Base-by-base conservation (phyloP, 2,797 vertebrate genomes). In the Sternarchorhynchus goeldii region DNA sequence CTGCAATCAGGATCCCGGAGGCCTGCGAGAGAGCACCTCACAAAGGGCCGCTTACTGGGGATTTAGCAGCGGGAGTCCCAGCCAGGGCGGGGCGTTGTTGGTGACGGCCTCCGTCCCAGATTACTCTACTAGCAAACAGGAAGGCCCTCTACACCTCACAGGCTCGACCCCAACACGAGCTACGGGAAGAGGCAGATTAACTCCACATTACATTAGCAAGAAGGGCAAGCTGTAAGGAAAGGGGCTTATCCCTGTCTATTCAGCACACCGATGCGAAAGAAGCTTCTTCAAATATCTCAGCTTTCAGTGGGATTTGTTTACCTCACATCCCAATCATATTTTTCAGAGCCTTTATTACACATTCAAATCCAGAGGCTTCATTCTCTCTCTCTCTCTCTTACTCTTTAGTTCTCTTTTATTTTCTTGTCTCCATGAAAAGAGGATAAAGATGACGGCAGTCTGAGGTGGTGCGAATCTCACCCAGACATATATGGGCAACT, bases 1-100 rank as follows among this genome's bases (percentile, higher is more conserved):
- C 67, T 86, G 87, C 91, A 93, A 92, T 92, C 90, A 91, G 87
- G 88, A 86, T 25, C 83, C 86, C 83, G 88, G 90, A 90, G 90
- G 89, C 89, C 89, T 89, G 91, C 85, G 88, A 88, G 89, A 89
- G 85, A 89, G 88, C 87, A 81, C 62, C 39, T 73, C 71, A 84
- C 85, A 84, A 82, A 79, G 85, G 25, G 67, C 74, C 77, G 76
- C 80, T 82, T 84, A 84, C 79, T 82, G 79, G 81, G 79, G 81
- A 83, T 79, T 86, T 81, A 84, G 77, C 75, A 63, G 31, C 39
- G 64, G 78, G 76, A 82, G 78, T 75, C 57, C 45, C 45, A 50
- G 45, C 12, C 45, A 14, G 45, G 12, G 45, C 10, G 45, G 45
- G 45, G 8, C 34, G 4, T 7, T 7, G 78, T 77, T 64, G 80